Evolutionary conservation across 2,888 invertebrate genomes (phyloP).

Genomic region (Cephus rjabovi): DNA sequence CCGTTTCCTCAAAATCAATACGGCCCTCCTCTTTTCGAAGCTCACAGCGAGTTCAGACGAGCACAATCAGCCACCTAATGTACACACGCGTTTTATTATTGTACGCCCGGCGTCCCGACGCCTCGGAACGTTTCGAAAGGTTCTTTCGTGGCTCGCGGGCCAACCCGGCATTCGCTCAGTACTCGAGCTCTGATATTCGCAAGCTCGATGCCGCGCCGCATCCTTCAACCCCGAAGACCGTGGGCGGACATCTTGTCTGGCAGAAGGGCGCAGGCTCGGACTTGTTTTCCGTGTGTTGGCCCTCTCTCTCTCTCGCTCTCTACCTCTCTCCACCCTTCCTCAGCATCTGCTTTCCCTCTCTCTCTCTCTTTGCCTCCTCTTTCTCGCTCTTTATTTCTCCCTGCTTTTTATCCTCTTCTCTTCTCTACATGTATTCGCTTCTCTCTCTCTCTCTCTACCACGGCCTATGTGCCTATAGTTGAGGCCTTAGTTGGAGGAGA

Average conservation of each 20-base stretch:
- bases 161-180: conserved; percentile 2
- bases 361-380: conserved; percentile 15
- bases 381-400: conserved; percentile 8
- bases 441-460: conserved; percentile 10
- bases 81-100: background rate
- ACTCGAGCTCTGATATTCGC: conserved; percentile 12
- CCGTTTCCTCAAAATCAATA: conserved; percentile 47
- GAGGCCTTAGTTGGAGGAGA: conserved; percentile 15
- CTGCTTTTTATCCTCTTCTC: conserved; percentile 9
- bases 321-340: conserved; percentile 9
- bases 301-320: conserved; percentile 20
- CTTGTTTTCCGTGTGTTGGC: background rate
- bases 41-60: conserved; percentile 12
- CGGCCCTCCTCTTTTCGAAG: conserved; percentile 39
- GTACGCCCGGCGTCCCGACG: conserved; percentile 2
- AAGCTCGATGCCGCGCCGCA: conserved; percentile 43
- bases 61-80: conserved; percentile 10
- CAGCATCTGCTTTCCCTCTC: conserved; percentile 11
- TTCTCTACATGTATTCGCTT: background rate
- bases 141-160: background rate
- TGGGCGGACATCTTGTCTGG: conserved; percentile 56
- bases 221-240: conserved; percentile 26
- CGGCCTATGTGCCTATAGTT: background rate
- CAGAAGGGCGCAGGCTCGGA: conserved; percentile 43
- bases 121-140: background rate